Percentiles rank a stretch among this genome's conserved stretches.
phyloP scores from a whole-genome alignment of 2,888 invertebrate species.

The Tineola bisselliella region DNA sequence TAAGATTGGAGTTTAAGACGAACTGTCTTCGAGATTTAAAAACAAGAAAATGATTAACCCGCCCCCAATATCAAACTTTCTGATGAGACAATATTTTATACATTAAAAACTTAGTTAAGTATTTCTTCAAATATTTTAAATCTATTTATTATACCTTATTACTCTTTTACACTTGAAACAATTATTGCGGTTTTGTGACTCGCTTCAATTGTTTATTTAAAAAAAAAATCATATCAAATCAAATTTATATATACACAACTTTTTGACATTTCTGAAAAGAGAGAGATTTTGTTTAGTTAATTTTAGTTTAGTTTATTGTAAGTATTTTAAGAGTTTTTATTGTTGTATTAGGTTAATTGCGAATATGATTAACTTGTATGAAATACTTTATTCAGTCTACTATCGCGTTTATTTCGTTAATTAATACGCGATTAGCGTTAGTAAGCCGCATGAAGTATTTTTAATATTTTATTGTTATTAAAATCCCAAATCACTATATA shows the following conservation, averaged over 20 bases:
- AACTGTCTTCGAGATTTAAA: too few species aligned
- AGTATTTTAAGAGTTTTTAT: neutral
- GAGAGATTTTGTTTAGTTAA: slow-evolving; percentile 1
- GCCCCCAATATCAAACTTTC: too few species aligned
- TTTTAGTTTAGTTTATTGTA: neutral
- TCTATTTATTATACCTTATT: neutral
- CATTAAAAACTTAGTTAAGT: neutral
- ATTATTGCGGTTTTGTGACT: neutral
- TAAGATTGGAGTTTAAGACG: too few species aligned
- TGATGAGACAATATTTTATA: neutral
- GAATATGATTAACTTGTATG: too few species aligned
- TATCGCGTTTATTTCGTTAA: too few species aligned
- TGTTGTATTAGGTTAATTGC: too few species aligned
- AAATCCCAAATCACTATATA: too few species aligned
- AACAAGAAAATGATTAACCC: too few species aligned
- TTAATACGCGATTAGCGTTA: too few species aligned
- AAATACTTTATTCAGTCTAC: too few species aligned
- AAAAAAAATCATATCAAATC: neutral
- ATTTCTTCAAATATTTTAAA: neutral
- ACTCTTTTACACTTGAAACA: neutral
- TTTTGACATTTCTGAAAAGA: neutral
- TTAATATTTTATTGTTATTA: too few species aligned
- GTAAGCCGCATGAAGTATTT: too few species aligned
- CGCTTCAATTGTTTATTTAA: neutral
- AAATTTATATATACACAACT: neutral